Base-by-base conservation (phyloP, 2,797 vertebrate species). In the Poeciliopsis gracilis region DNA sequence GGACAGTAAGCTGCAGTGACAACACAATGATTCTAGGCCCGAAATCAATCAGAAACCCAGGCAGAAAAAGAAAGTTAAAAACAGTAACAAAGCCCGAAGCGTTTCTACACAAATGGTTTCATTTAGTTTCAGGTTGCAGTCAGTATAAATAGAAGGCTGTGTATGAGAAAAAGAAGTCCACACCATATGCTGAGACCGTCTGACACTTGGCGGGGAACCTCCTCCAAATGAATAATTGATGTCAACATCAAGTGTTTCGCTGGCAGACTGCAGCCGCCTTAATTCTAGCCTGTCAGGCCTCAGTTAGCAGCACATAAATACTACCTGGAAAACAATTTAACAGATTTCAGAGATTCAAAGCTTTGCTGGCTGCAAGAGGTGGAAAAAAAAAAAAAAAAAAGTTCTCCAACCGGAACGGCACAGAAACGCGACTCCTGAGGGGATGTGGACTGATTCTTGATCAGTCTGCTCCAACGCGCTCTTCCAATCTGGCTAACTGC, bases 301-400 rank as follows among this genome's bases (percentile, higher is more conserved):
- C 63, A 66, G 76, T 73, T 59, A 66, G 61, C 69, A 30, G n/a
- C 15, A 36, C 70, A 73, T 28, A 71, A 75, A 73, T 53, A 82
- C 53, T 77, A 76, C 78, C 83, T 89, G 87, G 88, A 91, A 77
- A 71, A 47, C 45, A 77, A 77, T 73, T 72, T 25, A 81, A 79
- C 73, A 45, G 43, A 76, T 73, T 33, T 1, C 20, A 41, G 67
- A 71, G 72, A 81, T 73, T 70, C 83, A 78, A 55, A 84, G 36
- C 16, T 38, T 8, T 4, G 10, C 4, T 3, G 30, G 15, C 73
- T 69, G 86, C 80, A 77, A 82, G 53, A 0, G 49, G 73, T 59
- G 66, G 30, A 63, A 72, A 63, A 72, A 38, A 38, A 74, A 77
- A 81, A n/a, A n/a, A n/a, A 72, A 8, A 38, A 74, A 77, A 81